Evolutionary conservation across 2,888 invertebrate species (phyloP), one percentile per base, ranked within the genome.

Genomic region (Hypena proboscidalis): DNA sequence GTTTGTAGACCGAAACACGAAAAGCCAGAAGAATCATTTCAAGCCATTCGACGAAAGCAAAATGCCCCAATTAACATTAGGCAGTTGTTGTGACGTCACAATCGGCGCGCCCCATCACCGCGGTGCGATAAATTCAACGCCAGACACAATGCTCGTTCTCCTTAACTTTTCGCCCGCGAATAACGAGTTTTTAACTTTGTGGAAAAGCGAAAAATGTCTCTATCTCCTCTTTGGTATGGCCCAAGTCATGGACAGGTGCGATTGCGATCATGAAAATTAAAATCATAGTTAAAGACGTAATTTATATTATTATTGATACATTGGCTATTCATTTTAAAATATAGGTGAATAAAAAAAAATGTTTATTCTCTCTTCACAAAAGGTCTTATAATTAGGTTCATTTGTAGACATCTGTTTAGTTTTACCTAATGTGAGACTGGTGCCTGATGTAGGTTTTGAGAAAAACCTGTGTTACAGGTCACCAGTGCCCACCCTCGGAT

Each of bases 181-280:
- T 89, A 90, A 90, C 89, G 89, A 90, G 88, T 90, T 90, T 90
- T 90, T 90, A 90, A 90, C 88, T 90, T 90, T 90, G 88, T 86
- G 88, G 86, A 84, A 84, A 85, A 85, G 83, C 86, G 87, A 87
- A 85, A 88, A 89, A 89, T 87, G 84, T 88, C 85, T 87, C 84
- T 82, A 85, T 86, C 84, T 85, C 67, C 67, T 77, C 72, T 77
- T 47, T 63, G 55, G 22, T 30, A 38, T 45, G 61, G 77, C 27
- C n/a, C 9, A 63, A 67, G 47, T 0, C 7, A 50, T 1, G 8
- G 27, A 54, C 19, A 47, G 9, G 7, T 53, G 73, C 73, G 65
- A 21, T 5, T 4, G 27, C 26, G 33, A 11, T 1, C n/a, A n/a
- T n/a, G 21, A n/a, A 3, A 6, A 1, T 7, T 8, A 13, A 20